Evolutionary conservation across 23 tunicate species (phyloP).

Genomic region (Corella eumyota): DNA sequence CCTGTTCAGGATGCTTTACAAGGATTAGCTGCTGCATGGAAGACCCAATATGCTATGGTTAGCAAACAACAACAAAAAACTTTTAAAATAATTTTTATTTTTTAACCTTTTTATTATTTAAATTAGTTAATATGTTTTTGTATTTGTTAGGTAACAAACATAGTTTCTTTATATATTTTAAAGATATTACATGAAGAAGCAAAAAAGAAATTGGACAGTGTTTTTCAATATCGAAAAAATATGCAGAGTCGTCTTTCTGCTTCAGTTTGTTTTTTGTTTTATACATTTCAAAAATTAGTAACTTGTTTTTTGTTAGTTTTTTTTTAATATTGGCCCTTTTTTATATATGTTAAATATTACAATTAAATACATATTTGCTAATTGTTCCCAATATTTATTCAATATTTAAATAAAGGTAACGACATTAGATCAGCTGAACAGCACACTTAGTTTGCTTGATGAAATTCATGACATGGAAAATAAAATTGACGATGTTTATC

Average conservation of each 20-base stretch:
- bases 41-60: slow-evolving; percentile 93
- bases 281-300: no score
- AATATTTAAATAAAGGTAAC: no score
- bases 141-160: no score
- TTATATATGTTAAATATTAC: not conserved
- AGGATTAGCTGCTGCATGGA: slow-evolving; percentile 94
- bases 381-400: no score
- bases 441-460: slow-evolving; percentile 62
- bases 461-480: slow-evolving; percentile 95
- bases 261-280: slow-evolving; percentile 35
- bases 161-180: no score
- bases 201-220: slow-evolving; percentile 60
- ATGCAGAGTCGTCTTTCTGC: slow-evolving; percentile 54
- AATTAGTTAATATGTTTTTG: no score
- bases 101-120: no score
- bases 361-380: not conserved
- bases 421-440: slow-evolving; percentile 79
- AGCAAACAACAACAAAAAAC: no score
- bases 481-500: slow-evolving; percentile 81
- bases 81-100: no score
- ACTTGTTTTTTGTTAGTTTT: not conserved
- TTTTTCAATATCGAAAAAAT: slow-evolving; percentile 67
- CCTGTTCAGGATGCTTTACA: slow-evolving; percentile 69
- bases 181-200: slow-evolving; percentile 91
- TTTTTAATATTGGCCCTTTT: not conserved